Conservation (phyloP, 2,888 invertebrate species). For the Malthinus seriepunctatus region DNA sequence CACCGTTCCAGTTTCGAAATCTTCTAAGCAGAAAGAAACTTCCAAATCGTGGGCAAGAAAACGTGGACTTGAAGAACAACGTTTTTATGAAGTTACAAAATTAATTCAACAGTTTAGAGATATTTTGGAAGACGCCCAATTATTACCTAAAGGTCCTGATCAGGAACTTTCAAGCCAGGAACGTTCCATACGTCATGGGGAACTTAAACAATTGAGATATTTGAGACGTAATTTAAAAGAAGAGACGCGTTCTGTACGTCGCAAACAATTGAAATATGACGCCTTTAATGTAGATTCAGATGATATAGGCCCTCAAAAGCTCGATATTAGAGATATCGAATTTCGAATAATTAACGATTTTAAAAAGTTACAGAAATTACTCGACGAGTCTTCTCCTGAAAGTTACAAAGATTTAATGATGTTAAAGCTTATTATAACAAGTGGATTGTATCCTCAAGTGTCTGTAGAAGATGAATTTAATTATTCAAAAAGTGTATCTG, state of each 20-base stretch:
- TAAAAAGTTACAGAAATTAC: slow-evolving; percentile 57
- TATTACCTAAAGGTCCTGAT: slow-evolving; percentile 42
- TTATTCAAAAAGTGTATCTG: slow-evolving; percentile 79
- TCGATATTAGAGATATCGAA: slow-evolving; percentile 54
- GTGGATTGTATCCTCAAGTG: slow-evolving; percentile 94
- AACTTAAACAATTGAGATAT: slow-evolving; percentile 82
- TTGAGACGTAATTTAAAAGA: slow-evolving; percentile 56
- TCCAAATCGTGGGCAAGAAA: slow-evolving; percentile 85
- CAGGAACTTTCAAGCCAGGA: slow-evolving; percentile 69
- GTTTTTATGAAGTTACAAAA: slow-evolving; percentile 96
- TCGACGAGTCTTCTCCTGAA: slow-evolving; percentile 65
- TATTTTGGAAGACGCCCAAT: slow-evolving; percentile 66
- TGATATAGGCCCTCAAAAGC: slow-evolving; percentile 52
- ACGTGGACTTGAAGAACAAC: slow-evolving; percentile 92
- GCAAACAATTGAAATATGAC: slow-evolving; percentile 74
- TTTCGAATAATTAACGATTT: slow-evolving; percentile 78
- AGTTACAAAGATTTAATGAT: slow-evolving; percentile 70
- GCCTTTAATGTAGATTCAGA: slow-evolving; percentile 67
- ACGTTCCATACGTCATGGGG: slow-evolving; percentile 82
- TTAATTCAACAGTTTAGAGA: slow-evolving; percentile 86
- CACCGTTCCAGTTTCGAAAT: slow-evolving; percentile 35
- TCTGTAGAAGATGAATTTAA: slow-evolving; percentile 95
- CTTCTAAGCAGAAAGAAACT: slow-evolving; percentile 37
- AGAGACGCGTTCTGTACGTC: slow-evolving; percentile 69
- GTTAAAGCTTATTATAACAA: slow-evolving; percentile 81